Conservation (phyloP, 2,113 vertebrate genomes). For the Phycodurus eques region DNA sequence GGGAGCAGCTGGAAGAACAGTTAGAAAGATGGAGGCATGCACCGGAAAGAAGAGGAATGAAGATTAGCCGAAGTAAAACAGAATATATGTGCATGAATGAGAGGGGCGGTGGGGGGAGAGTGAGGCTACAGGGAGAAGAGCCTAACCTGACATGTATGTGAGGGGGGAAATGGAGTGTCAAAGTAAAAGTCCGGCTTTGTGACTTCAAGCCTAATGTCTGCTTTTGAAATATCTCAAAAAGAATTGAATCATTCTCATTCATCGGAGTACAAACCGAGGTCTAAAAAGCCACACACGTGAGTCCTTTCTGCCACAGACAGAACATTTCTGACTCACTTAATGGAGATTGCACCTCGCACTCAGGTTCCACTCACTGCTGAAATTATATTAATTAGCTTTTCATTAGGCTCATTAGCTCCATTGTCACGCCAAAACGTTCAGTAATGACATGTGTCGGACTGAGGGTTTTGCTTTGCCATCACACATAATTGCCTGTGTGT, state of each 20-base stretch:
- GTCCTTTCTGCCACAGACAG: background rate
- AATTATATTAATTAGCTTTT: constrained; percentile 26
- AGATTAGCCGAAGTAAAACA: too few relatives aligned
- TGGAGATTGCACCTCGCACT: background rate
- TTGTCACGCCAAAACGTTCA: constrained; percentile 16
- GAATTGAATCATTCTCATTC: background rate
- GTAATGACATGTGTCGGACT: background rate
- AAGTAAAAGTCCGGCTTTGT: too few relatives aligned
- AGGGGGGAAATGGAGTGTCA: too few relatives aligned
- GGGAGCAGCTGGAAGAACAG: too few relatives aligned
- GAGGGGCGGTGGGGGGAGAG: too few relatives aligned
- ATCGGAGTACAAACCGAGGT: too few relatives aligned
- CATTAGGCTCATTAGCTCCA: constrained; percentile 21
- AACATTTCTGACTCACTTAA: background rate
- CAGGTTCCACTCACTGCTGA: constrained; percentile 6
- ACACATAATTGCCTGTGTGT: background rate
- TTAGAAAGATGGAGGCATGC: too few relatives aligned
- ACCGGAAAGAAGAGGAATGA: too few relatives aligned
- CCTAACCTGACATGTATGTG: too few relatives aligned
- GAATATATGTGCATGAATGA: too few relatives aligned
- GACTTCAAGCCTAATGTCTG: background rate
- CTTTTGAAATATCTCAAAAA: background rate
- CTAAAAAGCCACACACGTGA: background rate
- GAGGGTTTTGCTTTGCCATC: background rate
- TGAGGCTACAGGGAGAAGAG: too few relatives aligned